Evolutionary conservation across 2,113 vertebrate species (phyloP).

Genomic region (Megatriorchis doriae): DNA sequence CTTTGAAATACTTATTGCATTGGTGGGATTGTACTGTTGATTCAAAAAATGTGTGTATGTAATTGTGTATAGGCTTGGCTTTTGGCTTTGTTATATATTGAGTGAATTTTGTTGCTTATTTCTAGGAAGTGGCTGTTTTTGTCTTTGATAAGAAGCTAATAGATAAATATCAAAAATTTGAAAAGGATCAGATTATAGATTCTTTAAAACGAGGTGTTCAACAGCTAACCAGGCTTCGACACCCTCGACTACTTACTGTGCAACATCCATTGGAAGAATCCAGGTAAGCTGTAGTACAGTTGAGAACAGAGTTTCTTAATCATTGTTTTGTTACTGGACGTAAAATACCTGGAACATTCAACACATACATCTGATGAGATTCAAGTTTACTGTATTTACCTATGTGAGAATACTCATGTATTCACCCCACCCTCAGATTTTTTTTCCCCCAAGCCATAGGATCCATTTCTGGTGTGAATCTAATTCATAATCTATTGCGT

Average conservation of each 20-base stretch:
- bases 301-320: neutral
- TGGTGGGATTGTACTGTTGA: neutral
- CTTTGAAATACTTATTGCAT: neutral
- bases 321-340: neutral
- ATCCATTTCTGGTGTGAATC: neutral
- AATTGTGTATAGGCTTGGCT: neutral
- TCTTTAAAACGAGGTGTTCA: constrained; percentile 93
- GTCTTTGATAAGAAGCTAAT: constrained; percentile 98
- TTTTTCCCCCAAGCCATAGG: fast-evolving
- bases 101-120: constrained; percentile 45
- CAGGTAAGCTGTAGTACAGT: constrained; percentile 75
- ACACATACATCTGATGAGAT: neutral
- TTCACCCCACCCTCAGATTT: neutral
- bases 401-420: neutral
- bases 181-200: constrained; percentile 96
- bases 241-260: constrained; percentile 93
- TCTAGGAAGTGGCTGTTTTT: constrained; percentile 97
- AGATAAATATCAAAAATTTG: constrained; percentile 96
- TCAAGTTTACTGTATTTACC: neutral
- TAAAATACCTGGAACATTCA: neutral
- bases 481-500: neutral
- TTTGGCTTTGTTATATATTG: neutral
- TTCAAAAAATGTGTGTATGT: neutral
- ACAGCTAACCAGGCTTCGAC: constrained; percentile 92
- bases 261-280: constrained; percentile 99